Conservation (phyloP, 2,113 vertebrate species). For the Centropristis striata region DNA sequence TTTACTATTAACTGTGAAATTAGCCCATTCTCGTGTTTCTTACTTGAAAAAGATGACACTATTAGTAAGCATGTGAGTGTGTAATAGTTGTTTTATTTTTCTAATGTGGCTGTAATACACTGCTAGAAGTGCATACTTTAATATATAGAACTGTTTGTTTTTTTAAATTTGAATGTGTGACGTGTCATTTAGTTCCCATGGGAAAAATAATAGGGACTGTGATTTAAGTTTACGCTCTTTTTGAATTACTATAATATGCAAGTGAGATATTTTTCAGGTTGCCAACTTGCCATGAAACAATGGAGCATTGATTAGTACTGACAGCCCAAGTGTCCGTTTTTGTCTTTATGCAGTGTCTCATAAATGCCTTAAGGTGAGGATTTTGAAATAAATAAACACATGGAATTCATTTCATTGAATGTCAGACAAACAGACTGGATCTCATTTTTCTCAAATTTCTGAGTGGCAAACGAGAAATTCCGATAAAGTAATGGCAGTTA, state of each 20-base stretch:
- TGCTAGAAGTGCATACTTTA: slow-evolving; percentile 71
- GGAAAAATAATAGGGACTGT: slow-evolving; percentile 55
- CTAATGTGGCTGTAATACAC: slow-evolving; percentile 70
- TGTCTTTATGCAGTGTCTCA: slow-evolving; percentile 86
- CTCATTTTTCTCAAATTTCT: background rate
- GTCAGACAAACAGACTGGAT: slow-evolving; percentile 37
- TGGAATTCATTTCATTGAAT: slow-evolving; percentile 74
- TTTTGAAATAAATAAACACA: slow-evolving; percentile 84
- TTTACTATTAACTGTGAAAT: slow-evolving; percentile 78
- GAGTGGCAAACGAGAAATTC: too few species aligned
- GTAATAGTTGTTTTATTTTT: slow-evolving; percentile 78
- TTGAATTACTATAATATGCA: slow-evolving; percentile 79
- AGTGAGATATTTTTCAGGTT: slow-evolving; percentile 80
- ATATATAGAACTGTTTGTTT: slow-evolving; percentile 57
- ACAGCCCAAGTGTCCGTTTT: slow-evolving; percentile 72
- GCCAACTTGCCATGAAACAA: slow-evolving; percentile 61
- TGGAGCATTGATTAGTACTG: slow-evolving; percentile 56
- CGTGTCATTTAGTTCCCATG: slow-evolving; percentile 62
- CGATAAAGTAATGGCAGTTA: too few species aligned
- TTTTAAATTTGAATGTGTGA: slow-evolving; percentile 69
- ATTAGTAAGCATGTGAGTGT: slow-evolving; percentile 76
- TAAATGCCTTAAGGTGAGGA: slow-evolving; percentile 87
- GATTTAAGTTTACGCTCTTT: slow-evolving; percentile 54
- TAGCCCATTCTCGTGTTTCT: slow-evolving; percentile 60
- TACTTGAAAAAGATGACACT: slow-evolving; percentile 66